Evolutionary conservation across 2,888 invertebrate genomes (phyloP), one percentile per base, ranked within the genome.

Genomic region (Bellardia bayeri): DNA sequence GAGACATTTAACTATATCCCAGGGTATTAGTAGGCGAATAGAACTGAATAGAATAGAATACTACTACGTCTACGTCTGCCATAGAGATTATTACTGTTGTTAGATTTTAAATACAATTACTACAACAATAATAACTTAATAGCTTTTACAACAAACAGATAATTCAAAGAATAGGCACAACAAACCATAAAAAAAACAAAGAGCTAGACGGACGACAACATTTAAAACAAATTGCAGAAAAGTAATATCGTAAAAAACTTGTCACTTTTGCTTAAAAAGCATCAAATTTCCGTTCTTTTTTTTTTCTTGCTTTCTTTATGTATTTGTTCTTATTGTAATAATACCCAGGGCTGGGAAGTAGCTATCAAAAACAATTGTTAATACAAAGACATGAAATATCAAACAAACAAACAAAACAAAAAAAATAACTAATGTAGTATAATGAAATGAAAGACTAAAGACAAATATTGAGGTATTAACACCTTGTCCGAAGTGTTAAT

Each of bases 401-500:
- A 37, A 69, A 66, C 37, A 49, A 49, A 49, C 49, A 14, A 40
- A 66, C 7, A 16, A 54, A 3, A 66, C 11, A 33, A 40, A 37
- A 6, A 37, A 37, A 37, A 6, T 2, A 37, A 37, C 6, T 6
- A 37, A 37, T 37, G 37, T 4, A 37, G 5, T 37, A 13, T 33
- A 30, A 13, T 33, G 16, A 49, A 74, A 82, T 56, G 64, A 82
- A 66, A 56, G 6, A 11, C 45, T 45, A 72, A n/a, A 56, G 23
- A 16, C 16, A 14, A 13, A 78, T 51, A 74, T 72, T 79, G 40
- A 71, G 68, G 85, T 63, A 85, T 85, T 85, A 85, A 85, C 85
- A 85, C 85, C 85, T 85, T 76, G 80, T 81, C 49, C 54, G 37
- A 85, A 75, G 80, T 85, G 85, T 85, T 85, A 81, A 85, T 80